Evolutionary conservation across 2,797 vertebrate genomes (phyloP).

Genomic region (Falco novaeseelandiae): DNA sequence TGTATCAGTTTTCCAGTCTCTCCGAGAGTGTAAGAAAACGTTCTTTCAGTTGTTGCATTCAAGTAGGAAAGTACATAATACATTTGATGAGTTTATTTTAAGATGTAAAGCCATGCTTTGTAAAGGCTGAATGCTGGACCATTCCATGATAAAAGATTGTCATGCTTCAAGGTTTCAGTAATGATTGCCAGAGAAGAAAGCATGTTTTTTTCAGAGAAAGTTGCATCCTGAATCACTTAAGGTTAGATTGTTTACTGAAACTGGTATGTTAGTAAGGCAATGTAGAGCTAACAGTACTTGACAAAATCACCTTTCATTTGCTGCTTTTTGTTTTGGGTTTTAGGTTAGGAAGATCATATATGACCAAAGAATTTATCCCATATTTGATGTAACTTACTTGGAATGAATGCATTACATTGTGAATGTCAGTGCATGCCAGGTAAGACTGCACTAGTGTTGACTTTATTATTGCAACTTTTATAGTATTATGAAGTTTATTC

Average conservation of each 20-base stretch:
- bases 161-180: neutral
- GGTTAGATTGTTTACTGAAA: neutral
- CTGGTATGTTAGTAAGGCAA: neutral
- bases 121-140: neutral
- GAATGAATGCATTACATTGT: neutral
- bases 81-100: neutral
- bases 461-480: neutral
- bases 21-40: neutral
- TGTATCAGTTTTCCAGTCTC: neutral
- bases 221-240: neutral
- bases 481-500: neutral
- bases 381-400: neutral
- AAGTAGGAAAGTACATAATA: neutral
- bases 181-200: neutral
- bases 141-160: neutral
- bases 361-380: neutral
- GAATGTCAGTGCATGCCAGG: fast-evolving
- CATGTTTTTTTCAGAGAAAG: neutral
- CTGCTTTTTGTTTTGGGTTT: neutral
- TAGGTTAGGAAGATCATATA: neutral
- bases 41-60: neutral
- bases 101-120: neutral
- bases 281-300: neutral
- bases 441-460: neutral
- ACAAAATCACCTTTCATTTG: neutral